Percentiles rank a stretch among this genome's conserved stretches.
Conservation (phyloP, 92 coral and sea anemone species). For the Scolanthus callimorphus region DNA sequence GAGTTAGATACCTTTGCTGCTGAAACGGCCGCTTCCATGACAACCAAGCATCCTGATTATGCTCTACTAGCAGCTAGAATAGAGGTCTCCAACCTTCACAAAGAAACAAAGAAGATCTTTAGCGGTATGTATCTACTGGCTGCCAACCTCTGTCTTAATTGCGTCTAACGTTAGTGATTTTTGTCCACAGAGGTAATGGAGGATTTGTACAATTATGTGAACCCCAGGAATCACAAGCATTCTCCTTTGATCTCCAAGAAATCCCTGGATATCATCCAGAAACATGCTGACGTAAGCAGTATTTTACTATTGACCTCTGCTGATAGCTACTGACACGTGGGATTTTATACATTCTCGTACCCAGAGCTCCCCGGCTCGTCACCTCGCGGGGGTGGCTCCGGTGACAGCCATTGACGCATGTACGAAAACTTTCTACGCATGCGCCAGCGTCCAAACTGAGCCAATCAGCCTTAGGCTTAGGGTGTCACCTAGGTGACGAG, state of each 20-base stretch:
- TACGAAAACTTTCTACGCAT: too few species aligned
- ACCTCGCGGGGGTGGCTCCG: too few species aligned
- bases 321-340: too few species aligned
- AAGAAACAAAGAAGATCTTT: constrained; percentile 86
- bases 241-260: constrained; percentile 89
- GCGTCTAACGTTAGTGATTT: too few species aligned
- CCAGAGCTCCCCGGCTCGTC: too few species aligned
- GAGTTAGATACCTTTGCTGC: constrained; percentile 96
- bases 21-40: constrained; percentile 95
- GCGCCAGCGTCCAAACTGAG: too few species aligned
- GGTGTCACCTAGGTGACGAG: too few species aligned
- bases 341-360: too few species aligned
- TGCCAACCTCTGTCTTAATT: too few species aligned
- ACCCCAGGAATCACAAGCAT: constrained; percentile 85
- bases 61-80: constrained; percentile 91
- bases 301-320: too few species aligned
- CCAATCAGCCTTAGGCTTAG: too few species aligned
- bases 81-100: constrained; percentile 96
- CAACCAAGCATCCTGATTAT: constrained; percentile 97
- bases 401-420: too few species aligned
- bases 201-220: constrained; percentile 79
- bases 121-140: constrained; percentile 65
- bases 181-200: constrained; percentile 80
- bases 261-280: constrained; percentile 59
- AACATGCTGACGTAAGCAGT: constrained; percentile 87